Conservation (phyloP, 2,888 invertebrate genomes). For the Heliconius ethilla region DNA sequence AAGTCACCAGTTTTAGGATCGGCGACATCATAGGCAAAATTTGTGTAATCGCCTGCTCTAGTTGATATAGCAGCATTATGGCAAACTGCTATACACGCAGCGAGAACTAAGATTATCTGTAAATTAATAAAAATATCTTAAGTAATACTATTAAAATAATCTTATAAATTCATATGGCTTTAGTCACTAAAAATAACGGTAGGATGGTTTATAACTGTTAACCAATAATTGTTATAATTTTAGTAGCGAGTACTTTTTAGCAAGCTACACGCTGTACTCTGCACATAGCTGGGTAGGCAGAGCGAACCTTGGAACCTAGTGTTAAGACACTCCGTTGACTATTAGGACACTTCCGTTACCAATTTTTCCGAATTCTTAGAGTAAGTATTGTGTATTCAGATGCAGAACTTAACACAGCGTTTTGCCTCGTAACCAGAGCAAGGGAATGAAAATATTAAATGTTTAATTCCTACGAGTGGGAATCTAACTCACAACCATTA, state of each 20-base stretch:
- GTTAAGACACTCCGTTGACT: too few species aligned
- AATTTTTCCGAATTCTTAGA: too few species aligned
- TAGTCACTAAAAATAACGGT: background rate
- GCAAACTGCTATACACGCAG: background rate
- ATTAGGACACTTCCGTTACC: too few species aligned
- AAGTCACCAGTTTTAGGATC: constrained; percentile 69
- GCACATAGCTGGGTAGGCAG: too few species aligned
- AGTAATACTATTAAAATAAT: background rate
- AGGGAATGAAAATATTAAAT: too few species aligned
- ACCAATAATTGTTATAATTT: background rate
- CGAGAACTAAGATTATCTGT: constrained; percentile 4
- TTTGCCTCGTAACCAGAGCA: too few species aligned
- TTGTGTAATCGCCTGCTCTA: constrained; percentile 45
- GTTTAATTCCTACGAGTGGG: too few species aligned
- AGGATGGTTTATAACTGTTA: background rate
- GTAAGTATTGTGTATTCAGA: too few species aligned
- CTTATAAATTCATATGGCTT: background rate
- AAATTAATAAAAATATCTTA: background rate
- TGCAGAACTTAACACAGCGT: too few species aligned
- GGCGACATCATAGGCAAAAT: constrained; percentile 67
- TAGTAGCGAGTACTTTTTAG: background rate
- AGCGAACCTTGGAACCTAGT: too few species aligned
- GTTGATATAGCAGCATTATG: background rate
- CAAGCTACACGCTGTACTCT: too few species aligned
- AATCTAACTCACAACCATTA: too few species aligned